Percentiles rank a stretch among this genome's conserved stretches.
phyloP scores from a whole-genome alignment of 1,140 invertebrate species.

The Scaptomyza montana region DNA sequence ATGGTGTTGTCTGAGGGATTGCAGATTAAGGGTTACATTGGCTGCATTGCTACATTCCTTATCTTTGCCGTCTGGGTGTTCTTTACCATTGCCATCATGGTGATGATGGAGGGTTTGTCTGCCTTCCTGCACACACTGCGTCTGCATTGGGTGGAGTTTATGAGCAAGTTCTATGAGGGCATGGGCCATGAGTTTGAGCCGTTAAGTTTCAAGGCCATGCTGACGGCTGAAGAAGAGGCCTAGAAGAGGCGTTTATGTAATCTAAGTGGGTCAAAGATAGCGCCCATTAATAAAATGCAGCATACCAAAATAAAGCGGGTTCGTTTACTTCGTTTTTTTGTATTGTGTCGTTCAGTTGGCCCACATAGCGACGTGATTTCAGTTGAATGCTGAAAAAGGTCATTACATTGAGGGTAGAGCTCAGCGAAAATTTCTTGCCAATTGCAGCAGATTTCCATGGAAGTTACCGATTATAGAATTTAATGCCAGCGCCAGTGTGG shows the following conservation, averaged over 20 bases:
- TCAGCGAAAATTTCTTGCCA: slow-evolving; percentile 75
- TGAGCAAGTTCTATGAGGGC: slow-evolving; percentile 98
- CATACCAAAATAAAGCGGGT: slow-evolving; percentile 49
- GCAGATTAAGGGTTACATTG: slow-evolving; percentile 56
- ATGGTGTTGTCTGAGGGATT: slow-evolving; percentile 88
- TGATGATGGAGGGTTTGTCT: slow-evolving; percentile 99
- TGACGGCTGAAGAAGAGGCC: slow-evolving; percentile 85
- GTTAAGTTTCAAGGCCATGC: slow-evolving; percentile 95
- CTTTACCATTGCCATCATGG: slow-evolving; percentile 96
- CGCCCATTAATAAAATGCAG: slow-evolving; percentile 69
- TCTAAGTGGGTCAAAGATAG: slow-evolving; percentile 55
- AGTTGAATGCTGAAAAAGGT: slow-evolving; percentile 52
- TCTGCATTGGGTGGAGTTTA: slow-evolving; percentile 99
- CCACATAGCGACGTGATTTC: slow-evolving; percentile 61
- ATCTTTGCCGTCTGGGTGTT: slow-evolving; percentile 93
- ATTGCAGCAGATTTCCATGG: slow-evolving; percentile 59
- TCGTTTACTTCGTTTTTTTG: slow-evolving; percentile 13
- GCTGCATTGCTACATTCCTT: slow-evolving; percentile 87
- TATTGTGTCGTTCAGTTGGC: slow-evolving; percentile 24
- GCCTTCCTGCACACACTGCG: slow-evolving; percentile 99
- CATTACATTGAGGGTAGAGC: slow-evolving; percentile 72
- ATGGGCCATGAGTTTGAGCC: slow-evolving; percentile 95
- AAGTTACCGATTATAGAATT: slow-evolving; percentile 43
- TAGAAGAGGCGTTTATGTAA: slow-evolving; percentile 43
- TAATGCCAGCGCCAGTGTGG: slow-evolving; percentile 16